Conservation (phyloP, 2,888 invertebrate species). For the Eulithis prunata region DNA sequence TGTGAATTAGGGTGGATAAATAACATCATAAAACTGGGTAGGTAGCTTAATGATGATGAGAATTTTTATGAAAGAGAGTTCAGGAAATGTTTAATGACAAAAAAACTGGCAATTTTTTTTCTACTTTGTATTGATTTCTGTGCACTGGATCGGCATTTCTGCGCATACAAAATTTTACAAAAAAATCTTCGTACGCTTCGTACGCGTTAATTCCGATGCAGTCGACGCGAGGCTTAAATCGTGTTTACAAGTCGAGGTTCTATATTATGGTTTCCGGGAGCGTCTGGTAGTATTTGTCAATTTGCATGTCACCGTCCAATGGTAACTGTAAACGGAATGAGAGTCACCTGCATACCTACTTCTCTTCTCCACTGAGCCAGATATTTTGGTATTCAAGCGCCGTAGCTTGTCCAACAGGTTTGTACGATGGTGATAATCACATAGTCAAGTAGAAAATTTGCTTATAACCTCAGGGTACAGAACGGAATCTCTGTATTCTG, state of each 20-base stretch:
- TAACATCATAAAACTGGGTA: no score
- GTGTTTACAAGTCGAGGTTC: neutral
- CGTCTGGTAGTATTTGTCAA: slow-evolving; percentile 70
- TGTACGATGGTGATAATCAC: slow-evolving; percentile 30
- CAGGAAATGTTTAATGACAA: no score
- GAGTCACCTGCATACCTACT: slow-evolving; percentile 58
- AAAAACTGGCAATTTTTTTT: no score
- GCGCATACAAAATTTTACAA: neutral
- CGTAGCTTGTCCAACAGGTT: slow-evolving; percentile 31
- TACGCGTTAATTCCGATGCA: no score
- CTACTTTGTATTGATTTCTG: no score
- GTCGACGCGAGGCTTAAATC: neutral
- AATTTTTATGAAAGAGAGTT: no score
- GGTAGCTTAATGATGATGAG: no score
- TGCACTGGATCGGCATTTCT: no score
- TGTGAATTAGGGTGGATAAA: no score
- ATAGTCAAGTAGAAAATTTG: slow-evolving; percentile 5
- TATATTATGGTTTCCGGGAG: slow-evolving; percentile 7
- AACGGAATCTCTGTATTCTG: no score
- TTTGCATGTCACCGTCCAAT: slow-evolving; percentile 64
- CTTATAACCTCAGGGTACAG: neutral
- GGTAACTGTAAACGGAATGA: slow-evolving; percentile 77
- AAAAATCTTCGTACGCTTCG: neutral
- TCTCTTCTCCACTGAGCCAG: slow-evolving; percentile 58
- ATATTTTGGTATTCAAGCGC: slow-evolving; percentile 50